Evolutionary conservation across 2,113 vertebrate species (phyloP).

Genomic region (Seriola rivoliana): DNA sequence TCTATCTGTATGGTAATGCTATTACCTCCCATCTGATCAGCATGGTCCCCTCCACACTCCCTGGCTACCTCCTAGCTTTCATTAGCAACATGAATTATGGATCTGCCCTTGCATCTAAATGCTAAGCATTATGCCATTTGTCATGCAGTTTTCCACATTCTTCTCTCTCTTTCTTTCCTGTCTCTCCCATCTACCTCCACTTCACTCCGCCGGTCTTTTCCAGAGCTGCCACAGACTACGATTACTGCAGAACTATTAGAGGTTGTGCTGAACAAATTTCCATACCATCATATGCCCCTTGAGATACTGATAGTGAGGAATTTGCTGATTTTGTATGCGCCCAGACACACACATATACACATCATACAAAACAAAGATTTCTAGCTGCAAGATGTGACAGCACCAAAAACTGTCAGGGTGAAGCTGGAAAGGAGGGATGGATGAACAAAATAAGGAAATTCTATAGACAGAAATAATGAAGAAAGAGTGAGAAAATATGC

Average conservation of each 20-base stretch:
- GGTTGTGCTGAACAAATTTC: constrained; percentile 66
- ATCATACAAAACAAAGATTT: constrained; percentile 34
- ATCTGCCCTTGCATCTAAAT: constrained; percentile 80
- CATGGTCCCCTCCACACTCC: constrained; percentile 62
- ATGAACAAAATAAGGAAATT: constrained; percentile 37
- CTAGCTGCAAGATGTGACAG: constrained; percentile 20
- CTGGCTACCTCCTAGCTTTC: constrained; percentile 76
- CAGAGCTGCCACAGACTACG: constrained; percentile 52
- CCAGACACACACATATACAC: not conserved
- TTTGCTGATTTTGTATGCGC: constrained; percentile 47
- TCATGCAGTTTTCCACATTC: constrained; percentile 68
- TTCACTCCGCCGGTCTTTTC: constrained; percentile 42
- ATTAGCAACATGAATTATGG: constrained; percentile 84
- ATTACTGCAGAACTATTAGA: constrained; percentile 72
- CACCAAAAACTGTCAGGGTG: constrained; percentile 29
- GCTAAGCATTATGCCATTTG: constrained; percentile 77
- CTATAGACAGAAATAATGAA: constrained; percentile 29
- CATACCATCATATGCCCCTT: constrained; percentile 72
- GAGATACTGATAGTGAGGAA: constrained; percentile 69
- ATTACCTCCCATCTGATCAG: constrained; percentile 78
- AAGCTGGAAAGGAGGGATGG: constrained; percentile 9
- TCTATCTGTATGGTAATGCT: constrained; percentile 78
- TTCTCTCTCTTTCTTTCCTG: constrained; percentile 51
- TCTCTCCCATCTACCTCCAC: constrained; percentile 52
- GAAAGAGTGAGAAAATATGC: constrained; percentile 4